phyloP scores from a whole-genome alignment of 2,113 vertebrate species.

The Callocephalon fimbriatum region DNA sequence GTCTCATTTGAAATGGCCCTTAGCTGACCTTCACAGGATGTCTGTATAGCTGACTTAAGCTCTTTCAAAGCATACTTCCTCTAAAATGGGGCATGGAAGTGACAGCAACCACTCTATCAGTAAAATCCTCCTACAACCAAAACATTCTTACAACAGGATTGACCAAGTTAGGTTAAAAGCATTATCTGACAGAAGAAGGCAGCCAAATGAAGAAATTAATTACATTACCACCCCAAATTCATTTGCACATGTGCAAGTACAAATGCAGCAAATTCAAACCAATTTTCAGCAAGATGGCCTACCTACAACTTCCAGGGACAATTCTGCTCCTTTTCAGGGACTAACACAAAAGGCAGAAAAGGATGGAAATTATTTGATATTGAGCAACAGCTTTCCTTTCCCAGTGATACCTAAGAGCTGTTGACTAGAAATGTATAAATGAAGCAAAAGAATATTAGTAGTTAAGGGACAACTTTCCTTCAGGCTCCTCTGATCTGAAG shows the following conservation, averaged over 20 bases:
- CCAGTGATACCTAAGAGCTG: not conserved
- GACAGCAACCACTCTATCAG: not conserved
- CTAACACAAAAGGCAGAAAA: not conserved
- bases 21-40: not conserved
- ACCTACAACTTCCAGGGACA: not conserved
- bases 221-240: not conserved
- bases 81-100: not conserved
- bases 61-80: not conserved
- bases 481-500: not conserved
- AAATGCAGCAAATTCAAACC: not conserved
- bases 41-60: not conserved
- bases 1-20: not conserved
- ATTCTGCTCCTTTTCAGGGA: not conserved
- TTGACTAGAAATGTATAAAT: not conserved
- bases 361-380: not conserved
- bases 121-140: not conserved
- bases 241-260: not conserved
- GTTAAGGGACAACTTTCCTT: not conserved
- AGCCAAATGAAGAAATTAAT: not conserved
- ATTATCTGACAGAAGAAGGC: not conserved
- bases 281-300: not conserved
- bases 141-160: not conserved
- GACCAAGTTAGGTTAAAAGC: not conserved
- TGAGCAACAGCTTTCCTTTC: not conserved
- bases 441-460: not conserved